phyloP scores from a whole-genome alignment of 2,113 vertebrate species.

The Octodon degus region DNA sequence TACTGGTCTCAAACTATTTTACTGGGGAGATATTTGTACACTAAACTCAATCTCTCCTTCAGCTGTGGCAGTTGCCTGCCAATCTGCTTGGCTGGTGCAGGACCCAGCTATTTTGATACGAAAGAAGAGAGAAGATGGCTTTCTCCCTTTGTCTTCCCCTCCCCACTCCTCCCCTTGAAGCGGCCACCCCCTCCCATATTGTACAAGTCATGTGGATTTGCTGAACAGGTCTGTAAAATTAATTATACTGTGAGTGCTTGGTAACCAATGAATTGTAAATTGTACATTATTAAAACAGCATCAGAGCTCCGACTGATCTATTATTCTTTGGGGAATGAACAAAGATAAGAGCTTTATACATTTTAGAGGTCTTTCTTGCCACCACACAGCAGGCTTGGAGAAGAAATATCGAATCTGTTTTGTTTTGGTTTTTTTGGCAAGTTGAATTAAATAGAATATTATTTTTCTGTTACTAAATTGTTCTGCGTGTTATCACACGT shows the following conservation, averaged over 20 bases:
- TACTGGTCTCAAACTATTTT: conserved; percentile 9
- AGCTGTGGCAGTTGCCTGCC: not conserved
- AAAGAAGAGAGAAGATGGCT: not conserved
- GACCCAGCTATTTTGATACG: conserved; percentile 49
- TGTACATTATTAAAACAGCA: conserved; percentile 90
- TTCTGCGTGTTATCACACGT: conserved; percentile 41
- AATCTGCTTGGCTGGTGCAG: conserved; percentile 26
- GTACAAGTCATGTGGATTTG: conserved; percentile 77
- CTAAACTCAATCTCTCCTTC: not conserved
- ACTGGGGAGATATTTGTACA: not conserved
- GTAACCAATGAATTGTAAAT: conserved; percentile 91
- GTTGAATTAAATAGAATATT: conserved; percentile 69
- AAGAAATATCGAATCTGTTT: conserved; percentile 76
- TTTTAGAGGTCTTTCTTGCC: conserved; percentile 84
- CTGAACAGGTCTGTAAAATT: conserved; percentile 88
- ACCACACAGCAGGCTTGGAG: conserved; percentile 76
- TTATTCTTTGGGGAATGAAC: conserved; percentile 88
- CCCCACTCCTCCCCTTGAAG: not conserved
- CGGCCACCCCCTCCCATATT: conserved; percentile 2
- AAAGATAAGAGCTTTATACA: conserved; percentile 88
- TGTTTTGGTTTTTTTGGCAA: conserved; percentile 64
- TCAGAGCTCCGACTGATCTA: conserved; percentile 88
- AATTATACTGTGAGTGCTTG: conserved; percentile 88
- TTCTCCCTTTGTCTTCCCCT: conserved; percentile 41
- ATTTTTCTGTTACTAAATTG: conserved; percentile 76